A percentile compares a stretch with the other conserved stretches of the same genome.
These are phyloP conservation scores for Orchestes rusci DNA, from an alignment of 2,888 invertebrate genomes.

Conservation along the genomic window DNA sequence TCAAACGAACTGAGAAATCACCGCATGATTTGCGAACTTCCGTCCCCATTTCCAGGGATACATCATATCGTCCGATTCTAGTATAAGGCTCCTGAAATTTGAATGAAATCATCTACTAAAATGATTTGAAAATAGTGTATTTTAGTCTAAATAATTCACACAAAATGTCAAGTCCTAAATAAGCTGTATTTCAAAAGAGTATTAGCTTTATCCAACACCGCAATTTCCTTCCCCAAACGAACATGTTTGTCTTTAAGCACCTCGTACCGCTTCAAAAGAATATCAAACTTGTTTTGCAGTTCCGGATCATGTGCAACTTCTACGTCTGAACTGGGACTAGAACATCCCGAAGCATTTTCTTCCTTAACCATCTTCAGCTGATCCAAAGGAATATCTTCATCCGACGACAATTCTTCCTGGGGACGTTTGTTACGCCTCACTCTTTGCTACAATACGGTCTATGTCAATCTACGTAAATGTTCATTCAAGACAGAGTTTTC, in stretches of 20 bases:
- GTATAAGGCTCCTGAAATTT: too few species aligned
- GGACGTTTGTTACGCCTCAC: not conserved
- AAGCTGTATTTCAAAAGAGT: slow-evolving; percentile 12
- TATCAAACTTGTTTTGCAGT: slow-evolving; percentile 4
- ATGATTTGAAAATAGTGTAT: too few species aligned
- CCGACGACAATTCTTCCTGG: slow-evolving; percentile 7
- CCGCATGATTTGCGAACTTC: too few species aligned
- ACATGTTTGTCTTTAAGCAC: slow-evolving; percentile 12
- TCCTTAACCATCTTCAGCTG: slow-evolving; percentile 1
- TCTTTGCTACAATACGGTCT: not conserved
- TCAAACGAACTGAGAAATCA: too few species aligned
- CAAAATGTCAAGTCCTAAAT: too few species aligned
- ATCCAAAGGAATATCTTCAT: slow-evolving; percentile 17
- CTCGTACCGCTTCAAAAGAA: slow-evolving; percentile 12
- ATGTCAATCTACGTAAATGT: slow-evolving; percentile 4
- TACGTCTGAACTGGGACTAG: not conserved
- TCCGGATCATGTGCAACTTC: not conserved
- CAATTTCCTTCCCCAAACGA: slow-evolving; percentile 14
- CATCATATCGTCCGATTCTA: too few species aligned
- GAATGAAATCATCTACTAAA: too few species aligned
- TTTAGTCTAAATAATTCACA: too few species aligned
- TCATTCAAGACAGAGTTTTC: slow-evolving; percentile 15
- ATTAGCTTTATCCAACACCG: slow-evolving; percentile 12
- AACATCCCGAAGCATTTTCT: not conserved
- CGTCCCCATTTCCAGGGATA: too few species aligned